Conservation (phyloP, 92 coral and sea anemone species). For the Hydrozoanthus gracilis region DNA sequence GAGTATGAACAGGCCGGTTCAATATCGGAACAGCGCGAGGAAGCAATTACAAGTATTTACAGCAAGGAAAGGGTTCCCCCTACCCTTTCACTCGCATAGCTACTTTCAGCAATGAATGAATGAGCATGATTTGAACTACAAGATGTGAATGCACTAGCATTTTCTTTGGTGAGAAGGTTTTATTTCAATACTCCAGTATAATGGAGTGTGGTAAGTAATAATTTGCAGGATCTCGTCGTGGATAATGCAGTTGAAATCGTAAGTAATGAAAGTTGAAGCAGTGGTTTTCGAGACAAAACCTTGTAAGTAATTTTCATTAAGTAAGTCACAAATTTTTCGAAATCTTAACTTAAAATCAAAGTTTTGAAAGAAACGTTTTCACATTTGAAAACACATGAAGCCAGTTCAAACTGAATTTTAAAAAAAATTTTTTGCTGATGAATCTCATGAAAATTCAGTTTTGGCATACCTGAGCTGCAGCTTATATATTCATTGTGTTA, state of each 20-base stretch:
- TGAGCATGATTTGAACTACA: slow-evolving; percentile 25
- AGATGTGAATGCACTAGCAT: slow-evolving; percentile 25
- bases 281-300: neutral
- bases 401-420: neutral
- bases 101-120: slow-evolving; percentile 14
- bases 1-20: slow-evolving; percentile 22
- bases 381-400: neutral
- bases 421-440: neutral
- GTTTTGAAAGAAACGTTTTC: neutral
- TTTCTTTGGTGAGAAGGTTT: slow-evolving; percentile 33
- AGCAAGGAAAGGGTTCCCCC: slow-evolving; percentile 30
- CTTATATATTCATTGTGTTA: neutral
- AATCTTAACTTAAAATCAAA: too few species aligned
- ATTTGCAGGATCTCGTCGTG: neutral
- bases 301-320: slow-evolving; percentile 6
- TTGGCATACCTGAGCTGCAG: neutral
- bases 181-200: slow-evolving; percentile 28
- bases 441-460: neutral
- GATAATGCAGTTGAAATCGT: slow-evolving; percentile 17
- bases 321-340: neutral
- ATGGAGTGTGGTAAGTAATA: slow-evolving; percentile 46
- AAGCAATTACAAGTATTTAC: slow-evolving; percentile 24
- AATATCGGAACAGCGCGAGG: slow-evolving; percentile 45
- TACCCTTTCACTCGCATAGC: slow-evolving; percentile 4
- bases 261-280: slow-evolving; percentile 40